These are phyloP conservation scores for Melopsittacus undulatus DNA, from an alignment of 2,797 vertebrate genomes.

Conservation along the genomic window DNA sequence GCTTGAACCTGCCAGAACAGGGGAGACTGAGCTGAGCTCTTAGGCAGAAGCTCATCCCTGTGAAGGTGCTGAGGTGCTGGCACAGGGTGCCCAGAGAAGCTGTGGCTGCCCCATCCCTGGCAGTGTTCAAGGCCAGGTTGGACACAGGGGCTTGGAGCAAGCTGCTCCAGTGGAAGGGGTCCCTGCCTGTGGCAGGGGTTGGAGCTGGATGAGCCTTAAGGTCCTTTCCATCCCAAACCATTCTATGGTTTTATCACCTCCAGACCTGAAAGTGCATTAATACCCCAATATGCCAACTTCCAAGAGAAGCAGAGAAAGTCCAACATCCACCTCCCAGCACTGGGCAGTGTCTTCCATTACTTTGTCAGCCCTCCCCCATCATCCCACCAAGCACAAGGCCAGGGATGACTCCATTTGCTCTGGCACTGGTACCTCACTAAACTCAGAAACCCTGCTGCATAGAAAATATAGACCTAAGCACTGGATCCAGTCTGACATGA, in stretches of 20 bases:
- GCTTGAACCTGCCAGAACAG: too few species aligned
- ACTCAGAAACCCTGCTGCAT: neutral
- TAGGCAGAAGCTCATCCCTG: too few species aligned
- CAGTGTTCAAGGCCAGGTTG: too few species aligned
- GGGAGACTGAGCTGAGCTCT: too few species aligned
- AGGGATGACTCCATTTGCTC: neutral
- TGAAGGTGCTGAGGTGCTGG: too few species aligned
- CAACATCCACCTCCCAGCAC: neutral
- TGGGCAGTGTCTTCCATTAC: neutral
- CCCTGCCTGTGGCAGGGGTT: neutral
- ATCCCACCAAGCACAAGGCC: neutral
- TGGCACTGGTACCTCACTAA: neutral
- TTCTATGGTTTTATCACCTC: neutral
- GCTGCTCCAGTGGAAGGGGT: too few species aligned
- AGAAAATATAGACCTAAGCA: neutral
- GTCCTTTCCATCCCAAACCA: neutral
- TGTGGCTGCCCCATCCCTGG: too few species aligned
- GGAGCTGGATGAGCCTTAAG: fast-evolving
- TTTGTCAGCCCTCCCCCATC: fast-evolving
- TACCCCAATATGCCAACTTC: neutral
- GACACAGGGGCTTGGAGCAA: too few species aligned
- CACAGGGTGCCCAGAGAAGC: too few species aligned
- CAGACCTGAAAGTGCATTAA: neutral
- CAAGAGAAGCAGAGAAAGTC: neutral
- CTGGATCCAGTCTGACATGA: neutral